Evolutionary conservation across 2,888 invertebrate species (phyloP).

Genomic region (Noctua fimbriata): DNA sequence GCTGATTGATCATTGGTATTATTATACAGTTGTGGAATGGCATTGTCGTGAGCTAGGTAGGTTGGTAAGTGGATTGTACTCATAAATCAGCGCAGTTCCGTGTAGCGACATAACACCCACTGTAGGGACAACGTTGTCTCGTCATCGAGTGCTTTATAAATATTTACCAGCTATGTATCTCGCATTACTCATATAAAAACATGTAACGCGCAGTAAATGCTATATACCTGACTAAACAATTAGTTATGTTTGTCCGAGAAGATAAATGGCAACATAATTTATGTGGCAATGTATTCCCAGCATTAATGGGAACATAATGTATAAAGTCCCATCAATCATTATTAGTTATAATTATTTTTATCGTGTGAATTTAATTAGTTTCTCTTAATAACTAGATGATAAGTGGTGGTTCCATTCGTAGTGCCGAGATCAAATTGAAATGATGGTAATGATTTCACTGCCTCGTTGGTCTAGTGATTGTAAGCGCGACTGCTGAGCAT

Average conservation of each 20-base stretch:
- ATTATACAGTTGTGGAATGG: slow-evolving; percentile 24
- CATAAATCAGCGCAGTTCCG: slow-evolving; percentile 18
- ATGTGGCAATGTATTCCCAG: background rate
- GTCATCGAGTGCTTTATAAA: slow-evolving; percentile 21
- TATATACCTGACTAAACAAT: slow-evolving; percentile 11
- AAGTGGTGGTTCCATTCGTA: background rate
- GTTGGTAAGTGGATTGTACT: slow-evolving; percentile 24
- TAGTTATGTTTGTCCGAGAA: background rate
- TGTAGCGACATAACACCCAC: background rate
- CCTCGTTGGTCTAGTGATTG: too few relatives aligned
- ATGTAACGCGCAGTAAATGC: slow-evolving; percentile 1
- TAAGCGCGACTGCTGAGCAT: too few relatives aligned
- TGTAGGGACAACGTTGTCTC: background rate
- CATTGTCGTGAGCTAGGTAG: slow-evolving; percentile 18
- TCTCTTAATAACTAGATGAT: background rate
- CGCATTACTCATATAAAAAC: background rate
- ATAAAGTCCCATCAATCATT: background rate
- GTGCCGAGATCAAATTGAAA: background rate
- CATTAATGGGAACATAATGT: too few relatives aligned
- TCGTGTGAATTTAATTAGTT: background rate
- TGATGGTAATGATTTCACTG: too few relatives aligned
- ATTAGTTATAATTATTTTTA: background rate
- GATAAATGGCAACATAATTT: slow-evolving; percentile 3
- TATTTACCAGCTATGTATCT: slow-evolving; percentile 7
- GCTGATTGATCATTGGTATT: slow-evolving; percentile 46